These are phyloP conservation scores for Lithobius niger DNA, from an alignment of 1,140 invertebrate species.

Conservation along the genomic window DNA sequence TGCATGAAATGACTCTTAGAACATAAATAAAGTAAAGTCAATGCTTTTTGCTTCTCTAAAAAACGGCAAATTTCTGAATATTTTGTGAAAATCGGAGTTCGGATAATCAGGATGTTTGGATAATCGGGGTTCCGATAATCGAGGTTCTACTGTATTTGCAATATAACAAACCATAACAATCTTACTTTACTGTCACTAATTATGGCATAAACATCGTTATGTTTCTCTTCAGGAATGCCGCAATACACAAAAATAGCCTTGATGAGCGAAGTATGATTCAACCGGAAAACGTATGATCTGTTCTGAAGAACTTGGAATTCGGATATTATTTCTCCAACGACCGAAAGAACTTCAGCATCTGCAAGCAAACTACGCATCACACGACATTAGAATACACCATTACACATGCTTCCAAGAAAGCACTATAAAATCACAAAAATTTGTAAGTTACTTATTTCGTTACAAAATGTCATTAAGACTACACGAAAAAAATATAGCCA, in stretches of 20 bases:
- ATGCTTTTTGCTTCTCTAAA: too few relatives aligned
- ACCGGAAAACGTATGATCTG: slow-evolving; percentile 53
- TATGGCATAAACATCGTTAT: slow-evolving; percentile 47
- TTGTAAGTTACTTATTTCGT: background rate
- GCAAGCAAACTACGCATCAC: slow-evolving; percentile 58
- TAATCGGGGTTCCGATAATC: too few relatives aligned
- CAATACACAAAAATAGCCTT: slow-evolving; percentile 62
- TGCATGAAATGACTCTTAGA: too few relatives aligned
- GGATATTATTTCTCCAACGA: slow-evolving; percentile 59
- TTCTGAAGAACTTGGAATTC: slow-evolving; percentile 51
- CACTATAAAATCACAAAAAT: slow-evolving; percentile 26
- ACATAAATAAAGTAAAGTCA: too few relatives aligned
- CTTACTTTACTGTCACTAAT: slow-evolving; percentile 44
- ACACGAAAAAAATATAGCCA: too few relatives aligned
- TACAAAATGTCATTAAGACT: background rate
- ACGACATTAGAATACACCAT: too few relatives aligned
- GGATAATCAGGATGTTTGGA: too few relatives aligned
- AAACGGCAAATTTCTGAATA: too few relatives aligned
- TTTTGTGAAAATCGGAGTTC: too few relatives aligned
- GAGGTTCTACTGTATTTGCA: too few relatives aligned
- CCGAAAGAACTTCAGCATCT: slow-evolving; percentile 70
- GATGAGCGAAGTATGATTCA: slow-evolving; percentile 72
- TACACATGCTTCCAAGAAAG: too few relatives aligned
- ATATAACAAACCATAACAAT: too few relatives aligned
- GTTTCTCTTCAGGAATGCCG: slow-evolving; percentile 58